A percentile compares a stretch with the other conserved stretches of the same genome.
Evolutionary conservation across 2,797 vertebrate species (phyloP).

Genomic region (Pseudotriccus pelzelni): DNA sequence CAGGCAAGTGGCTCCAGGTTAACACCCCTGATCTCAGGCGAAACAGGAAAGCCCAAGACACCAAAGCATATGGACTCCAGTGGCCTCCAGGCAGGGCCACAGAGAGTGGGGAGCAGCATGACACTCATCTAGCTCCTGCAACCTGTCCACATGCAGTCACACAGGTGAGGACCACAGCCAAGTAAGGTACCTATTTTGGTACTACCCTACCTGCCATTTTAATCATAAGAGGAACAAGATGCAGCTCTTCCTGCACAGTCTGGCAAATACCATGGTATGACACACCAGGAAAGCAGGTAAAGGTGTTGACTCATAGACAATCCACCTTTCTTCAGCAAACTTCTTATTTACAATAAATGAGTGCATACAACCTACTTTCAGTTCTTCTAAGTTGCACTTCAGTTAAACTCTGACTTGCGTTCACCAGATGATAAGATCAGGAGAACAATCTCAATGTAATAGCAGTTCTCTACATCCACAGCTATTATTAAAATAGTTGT

Average conservation of each 20-base stretch:
- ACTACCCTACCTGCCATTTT: neutral
- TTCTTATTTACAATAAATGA: neutral
- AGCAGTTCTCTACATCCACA: neutral
- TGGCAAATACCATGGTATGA: neutral
- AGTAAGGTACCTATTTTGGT: fast-evolving
- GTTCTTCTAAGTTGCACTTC: neutral
- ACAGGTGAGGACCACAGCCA: neutral
- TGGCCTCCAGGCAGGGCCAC: neutral
- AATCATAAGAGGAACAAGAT: neutral
- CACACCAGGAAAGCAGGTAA: neutral
- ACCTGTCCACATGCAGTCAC: too few relatives aligned
- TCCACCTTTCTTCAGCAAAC: neutral
- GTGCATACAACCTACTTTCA: neutral
- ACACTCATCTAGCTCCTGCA: fast-evolving
- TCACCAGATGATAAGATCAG: neutral
- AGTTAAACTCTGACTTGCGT: neutral
- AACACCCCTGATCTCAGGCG: neutral
- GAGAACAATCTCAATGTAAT: neutral
- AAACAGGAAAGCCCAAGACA: neutral
- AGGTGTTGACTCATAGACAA: neutral
- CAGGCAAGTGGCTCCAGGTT: neutral
- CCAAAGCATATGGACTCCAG: fast-evolving
- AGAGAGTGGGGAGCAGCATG: fast-evolving
- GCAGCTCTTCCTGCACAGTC: neutral
- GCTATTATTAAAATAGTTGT: neutral